These are phyloP conservation scores for Macaria notata DNA, from an alignment of 2,888 invertebrate species.

Conservation along the genomic window DNA sequence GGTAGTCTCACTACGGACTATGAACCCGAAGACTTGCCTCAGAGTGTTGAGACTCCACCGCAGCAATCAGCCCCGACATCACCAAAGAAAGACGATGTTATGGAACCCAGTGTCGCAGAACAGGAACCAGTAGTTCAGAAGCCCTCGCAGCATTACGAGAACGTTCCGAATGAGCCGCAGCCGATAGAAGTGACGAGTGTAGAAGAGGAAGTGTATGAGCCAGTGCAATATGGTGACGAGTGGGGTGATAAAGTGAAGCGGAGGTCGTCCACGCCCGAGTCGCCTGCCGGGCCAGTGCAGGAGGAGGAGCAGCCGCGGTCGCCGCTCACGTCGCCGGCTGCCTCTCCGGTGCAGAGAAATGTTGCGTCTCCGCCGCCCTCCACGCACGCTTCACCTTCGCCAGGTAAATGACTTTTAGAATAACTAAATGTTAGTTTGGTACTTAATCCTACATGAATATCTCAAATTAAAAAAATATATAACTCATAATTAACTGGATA, in stretches of 20 bases:
- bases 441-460: too few species aligned
- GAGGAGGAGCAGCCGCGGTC: slow-evolving; percentile 53
- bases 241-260: slow-evolving; percentile 68
- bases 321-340: slow-evolving; percentile 63
- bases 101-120: slow-evolving; percentile 35
- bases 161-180: slow-evolving; percentile 48
- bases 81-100: slow-evolving; percentile 44
- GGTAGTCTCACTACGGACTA: slow-evolving; percentile 41
- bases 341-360: slow-evolving; percentile 64
- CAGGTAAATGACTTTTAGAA: slow-evolving; percentile 53
- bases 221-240: slow-evolving; percentile 58
- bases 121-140: slow-evolving; percentile 24
- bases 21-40: slow-evolving; percentile 37
- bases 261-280: slow-evolving; percentile 71
- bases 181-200: slow-evolving; percentile 20
- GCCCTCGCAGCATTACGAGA: slow-evolving; percentile 46
- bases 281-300: slow-evolving; percentile 51
- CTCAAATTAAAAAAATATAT: too few species aligned
- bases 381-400: slow-evolving; percentile 58
- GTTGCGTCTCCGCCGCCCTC: slow-evolving; percentile 55
- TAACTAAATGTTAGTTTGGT: too few species aligned
- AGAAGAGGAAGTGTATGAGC: slow-evolving; percentile 48
- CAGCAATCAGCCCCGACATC: slow-evolving; percentile 49
- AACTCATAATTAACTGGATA: too few species aligned
- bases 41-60: slow-evolving; percentile 33